Percentiles rank a stretch among this genome's conserved stretches.
Conservation (phyloP, 2,113 vertebrate genomes). For the Myrmecobius fasciatus region DNA sequence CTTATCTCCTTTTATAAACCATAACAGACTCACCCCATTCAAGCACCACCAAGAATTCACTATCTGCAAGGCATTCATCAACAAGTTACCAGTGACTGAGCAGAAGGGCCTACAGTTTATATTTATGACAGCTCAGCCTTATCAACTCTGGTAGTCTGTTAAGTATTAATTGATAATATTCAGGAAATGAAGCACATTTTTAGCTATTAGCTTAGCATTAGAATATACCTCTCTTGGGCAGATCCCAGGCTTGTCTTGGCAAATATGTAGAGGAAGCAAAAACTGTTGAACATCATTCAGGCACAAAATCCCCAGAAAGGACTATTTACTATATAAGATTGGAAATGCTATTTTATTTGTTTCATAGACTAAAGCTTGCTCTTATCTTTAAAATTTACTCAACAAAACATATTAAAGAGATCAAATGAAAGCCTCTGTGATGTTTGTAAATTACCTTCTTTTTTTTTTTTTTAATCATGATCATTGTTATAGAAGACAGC, state of each 20-base stretch:
- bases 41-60: slow-evolving; percentile 24
- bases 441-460: slow-evolving; percentile 54
- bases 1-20: slow-evolving; percentile 47
- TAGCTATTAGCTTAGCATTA: neutral
- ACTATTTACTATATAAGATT: slow-evolving; percentile 57
- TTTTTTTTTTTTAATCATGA: neutral
- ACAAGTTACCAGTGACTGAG: neutral
- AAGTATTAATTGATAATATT: neutral
- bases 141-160: neutral
- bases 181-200: neutral
- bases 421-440: slow-evolving; percentile 44
- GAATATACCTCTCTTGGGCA: neutral
- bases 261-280: neutral
- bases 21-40: neutral
- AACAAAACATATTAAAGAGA: slow-evolving; percentile 56
- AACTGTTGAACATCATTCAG: slow-evolving; percentile 49
- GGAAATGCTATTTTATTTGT: slow-evolving; percentile 66
- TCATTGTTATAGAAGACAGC: neutral
- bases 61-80: neutral
- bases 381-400: slow-evolving; percentile 69
- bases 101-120: neutral
- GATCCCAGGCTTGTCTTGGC: slow-evolving; percentile 9
- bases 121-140: neutral
- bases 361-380: slow-evolving; percentile 26
- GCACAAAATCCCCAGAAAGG: slow-evolving; percentile 46